Evolutionary conservation across 2,113 vertebrate species (phyloP), one percentile per base, ranked within the genome.

Genomic region (Brachirus orientalis): DNA sequence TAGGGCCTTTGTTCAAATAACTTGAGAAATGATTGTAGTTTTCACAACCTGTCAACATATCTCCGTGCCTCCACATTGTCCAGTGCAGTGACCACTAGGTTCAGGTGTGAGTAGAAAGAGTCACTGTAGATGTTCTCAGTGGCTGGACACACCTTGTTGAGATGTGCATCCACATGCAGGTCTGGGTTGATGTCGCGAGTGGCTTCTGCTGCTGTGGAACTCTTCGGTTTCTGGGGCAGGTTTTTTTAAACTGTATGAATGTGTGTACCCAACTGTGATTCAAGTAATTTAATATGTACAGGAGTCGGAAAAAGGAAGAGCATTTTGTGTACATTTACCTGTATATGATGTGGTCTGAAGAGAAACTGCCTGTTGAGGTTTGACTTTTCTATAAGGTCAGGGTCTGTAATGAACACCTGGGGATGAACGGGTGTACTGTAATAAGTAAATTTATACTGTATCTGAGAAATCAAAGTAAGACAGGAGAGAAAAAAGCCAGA

Each of bases 341-440:
- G 97, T 91, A 99, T 98, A 72, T 99, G 97, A 79, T 94, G 94
- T 63, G 97, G 95, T 89, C 98, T 95, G 83, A 99, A 99, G 44
- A 99, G 95, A 89, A 99, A 99, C 88, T 99, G 97, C 33, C 97
- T 93, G 83, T 99, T 99, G 75, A 99, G 92, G 86, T 99, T 99
- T 41, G 98, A 99, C 88, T 99, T 99, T 92, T 99, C 98, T 82
- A 99, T 99, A 79, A 99, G 94, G 87, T 99, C 97, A 70, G 98
- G 98, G 89, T 99, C 98, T 86, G 98, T 98, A 87, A 99, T 86
- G 85, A 94, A 96, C 65, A 99, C 90, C 98, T 99, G 90, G 69
- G 79, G 62, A 51, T 86, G 80, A 38, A 64, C 16, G 73, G n/a
- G 65, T 14, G 12, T 3, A 38, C 16, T 8, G 16, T 4, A 17